Evolutionary conservation across 2,888 invertebrate genomes (phyloP).

Genomic region (Vesta saturnalis): DNA sequence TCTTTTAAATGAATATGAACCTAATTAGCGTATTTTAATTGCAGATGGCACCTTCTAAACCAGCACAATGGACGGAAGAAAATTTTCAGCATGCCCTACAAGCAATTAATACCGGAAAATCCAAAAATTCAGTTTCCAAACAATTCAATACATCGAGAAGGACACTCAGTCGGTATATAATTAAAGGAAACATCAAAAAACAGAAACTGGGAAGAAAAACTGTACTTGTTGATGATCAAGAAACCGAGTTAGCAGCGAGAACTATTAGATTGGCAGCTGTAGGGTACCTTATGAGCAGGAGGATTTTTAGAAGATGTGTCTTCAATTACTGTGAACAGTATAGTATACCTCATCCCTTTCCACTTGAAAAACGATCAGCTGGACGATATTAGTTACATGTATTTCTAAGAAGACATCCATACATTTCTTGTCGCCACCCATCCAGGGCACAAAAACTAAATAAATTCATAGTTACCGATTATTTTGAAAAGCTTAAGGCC

Average conservation of each 20-base stretch:
- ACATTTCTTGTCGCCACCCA: conserved; percentile 7
- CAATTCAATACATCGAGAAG: neutral
- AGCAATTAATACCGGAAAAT: neutral
- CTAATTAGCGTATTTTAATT: neutral
- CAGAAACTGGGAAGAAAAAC: neutral
- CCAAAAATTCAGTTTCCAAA: conserved; percentile 1
- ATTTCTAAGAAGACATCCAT: neutral
- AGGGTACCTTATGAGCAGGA: neutral
- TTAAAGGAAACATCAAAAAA: neutral
- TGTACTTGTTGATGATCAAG: neutral
- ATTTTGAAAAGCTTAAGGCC: too few relatives aligned
- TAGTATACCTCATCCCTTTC: neutral
- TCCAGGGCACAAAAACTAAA: neutral
- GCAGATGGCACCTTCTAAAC: too few relatives aligned
- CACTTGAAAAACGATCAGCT: neutral
- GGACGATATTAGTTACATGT: neutral
- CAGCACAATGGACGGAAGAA: neutral
- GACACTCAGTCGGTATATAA: neutral
- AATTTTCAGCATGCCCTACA: neutral
- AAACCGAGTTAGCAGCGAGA: neutral
- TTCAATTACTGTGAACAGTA: neutral
- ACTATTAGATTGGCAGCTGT: neutral
- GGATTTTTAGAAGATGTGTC: neutral
- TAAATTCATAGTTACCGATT: too few relatives aligned
- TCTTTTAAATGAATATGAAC: neutral